A percentile compares a stretch with the other conserved stretches of the same genome.
Evolutionary conservation across 2,888 invertebrate genomes (phyloP).

Genomic region (Biston betularia): DNA sequence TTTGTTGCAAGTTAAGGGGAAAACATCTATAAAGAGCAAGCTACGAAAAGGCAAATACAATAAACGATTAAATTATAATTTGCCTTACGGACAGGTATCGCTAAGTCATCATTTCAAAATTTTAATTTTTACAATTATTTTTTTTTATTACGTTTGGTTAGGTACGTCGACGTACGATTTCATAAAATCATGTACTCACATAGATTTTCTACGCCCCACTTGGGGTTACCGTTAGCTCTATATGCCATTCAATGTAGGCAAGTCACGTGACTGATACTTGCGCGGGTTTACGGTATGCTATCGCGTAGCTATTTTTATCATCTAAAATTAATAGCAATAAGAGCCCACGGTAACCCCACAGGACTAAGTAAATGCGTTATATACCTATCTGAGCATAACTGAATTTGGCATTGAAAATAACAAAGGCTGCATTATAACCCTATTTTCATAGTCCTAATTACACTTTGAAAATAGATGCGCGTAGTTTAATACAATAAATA

Average conservation of each 20-base stretch:
- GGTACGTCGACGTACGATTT: neutral
- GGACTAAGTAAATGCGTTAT: conserved; percentile 2
- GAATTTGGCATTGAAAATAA: conserved; percentile 13
- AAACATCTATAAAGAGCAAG: neutral
- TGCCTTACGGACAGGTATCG: conserved; percentile 5
- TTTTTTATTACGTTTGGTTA: neutral
- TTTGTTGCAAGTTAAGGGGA: conserved; percentile 1
- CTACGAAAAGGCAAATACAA: neutral
- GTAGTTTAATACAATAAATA: conserved; percentile 44
- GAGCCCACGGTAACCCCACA: neutral
- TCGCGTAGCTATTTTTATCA: no score
- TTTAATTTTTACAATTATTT: no score
- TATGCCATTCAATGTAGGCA: no score
- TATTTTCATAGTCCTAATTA: conserved; percentile 45
- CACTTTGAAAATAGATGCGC: conserved; percentile 48
- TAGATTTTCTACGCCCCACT: neutral
- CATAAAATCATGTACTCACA: no score
- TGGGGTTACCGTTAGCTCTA: no score
- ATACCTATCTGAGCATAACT: conserved; percentile 4
- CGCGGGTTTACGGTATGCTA: no score
- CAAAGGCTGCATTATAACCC: conserved; percentile 6
- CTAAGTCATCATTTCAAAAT: neutral
- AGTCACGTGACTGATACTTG: no score
- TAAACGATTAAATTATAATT: neutral
- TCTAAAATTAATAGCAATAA: no score